Percentiles rank a stretch among this genome's conserved stretches.
phyloP scores from a whole-genome alignment of 1,140 invertebrate genomes.

The Euura lappo region DNA sequence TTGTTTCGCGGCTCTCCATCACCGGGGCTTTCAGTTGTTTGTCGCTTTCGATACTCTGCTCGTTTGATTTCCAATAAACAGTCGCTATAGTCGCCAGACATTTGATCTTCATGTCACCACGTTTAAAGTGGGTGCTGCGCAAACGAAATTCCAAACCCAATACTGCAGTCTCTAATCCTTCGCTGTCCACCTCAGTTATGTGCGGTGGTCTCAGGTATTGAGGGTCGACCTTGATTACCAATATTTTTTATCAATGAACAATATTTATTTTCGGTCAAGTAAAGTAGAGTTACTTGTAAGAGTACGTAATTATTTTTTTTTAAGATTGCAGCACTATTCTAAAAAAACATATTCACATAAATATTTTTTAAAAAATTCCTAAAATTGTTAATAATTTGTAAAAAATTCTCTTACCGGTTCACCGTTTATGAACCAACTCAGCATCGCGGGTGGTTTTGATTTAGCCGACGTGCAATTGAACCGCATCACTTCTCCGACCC shows the following conservation, averaged over 20 bases:
- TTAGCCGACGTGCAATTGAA: constrained; percentile 74
- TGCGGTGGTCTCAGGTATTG: constrained; percentile 62
- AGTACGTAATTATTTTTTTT: no score
- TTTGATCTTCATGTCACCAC: constrained; percentile 76
- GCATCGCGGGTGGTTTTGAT: constrained; percentile 73
- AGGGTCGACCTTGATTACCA: constrained; percentile 58
- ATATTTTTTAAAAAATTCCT: background rate
- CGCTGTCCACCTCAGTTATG: constrained; percentile 59
- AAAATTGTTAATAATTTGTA: no score
- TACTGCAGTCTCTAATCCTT: constrained; percentile 68
- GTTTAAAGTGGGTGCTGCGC: constrained; percentile 68
- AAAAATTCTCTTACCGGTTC: constrained; percentile 61
- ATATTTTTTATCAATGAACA: no score
- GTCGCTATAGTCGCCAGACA: constrained; percentile 74
- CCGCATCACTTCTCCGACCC: constrained; percentile 69
- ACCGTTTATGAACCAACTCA: constrained; percentile 78
- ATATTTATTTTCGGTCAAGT: no score
- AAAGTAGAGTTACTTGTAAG: no score
- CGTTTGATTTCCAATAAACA: constrained; percentile 76
- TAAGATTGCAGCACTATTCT: no score
- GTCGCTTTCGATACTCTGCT: constrained; percentile 75
- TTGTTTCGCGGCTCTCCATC: constrained; percentile 66
- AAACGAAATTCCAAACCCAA: constrained; percentile 73
- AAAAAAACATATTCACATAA: no score
- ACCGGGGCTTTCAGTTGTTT: constrained; percentile 67